Conservation (phyloP, 2,113 vertebrate species). For the Crocuta crocuta region DNA sequence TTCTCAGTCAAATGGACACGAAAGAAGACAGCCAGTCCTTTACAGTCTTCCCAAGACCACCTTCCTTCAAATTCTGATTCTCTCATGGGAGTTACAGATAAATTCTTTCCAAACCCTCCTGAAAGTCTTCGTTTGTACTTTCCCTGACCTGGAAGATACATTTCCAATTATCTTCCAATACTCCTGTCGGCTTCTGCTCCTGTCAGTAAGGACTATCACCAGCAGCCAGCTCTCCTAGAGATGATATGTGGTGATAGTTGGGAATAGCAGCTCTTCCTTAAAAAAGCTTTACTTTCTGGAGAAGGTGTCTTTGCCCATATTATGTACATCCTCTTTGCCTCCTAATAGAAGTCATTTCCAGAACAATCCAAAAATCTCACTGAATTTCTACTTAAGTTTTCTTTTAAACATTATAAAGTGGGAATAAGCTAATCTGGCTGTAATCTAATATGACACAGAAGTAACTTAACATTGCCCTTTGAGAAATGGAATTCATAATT, state of each 20-base stretch:
- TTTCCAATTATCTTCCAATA: not conserved
- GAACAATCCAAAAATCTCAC: not conserved
- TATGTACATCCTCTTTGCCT: not conserved
- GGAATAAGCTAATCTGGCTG: not conserved
- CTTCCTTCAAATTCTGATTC: slow-evolving; percentile 14
- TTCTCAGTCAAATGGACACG: not conserved
- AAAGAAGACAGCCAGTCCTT: not conserved
- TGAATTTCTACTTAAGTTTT: not conserved
- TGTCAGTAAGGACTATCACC: too few relatives aligned
- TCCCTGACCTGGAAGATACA: not conserved
- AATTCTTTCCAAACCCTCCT: not conserved
- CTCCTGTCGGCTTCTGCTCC: not conserved
- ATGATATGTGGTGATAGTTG: not conserved
- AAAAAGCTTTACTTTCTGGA: not conserved
- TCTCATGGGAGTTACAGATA: not conserved
- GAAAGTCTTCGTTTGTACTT: not conserved
- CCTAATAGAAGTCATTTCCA: slow-evolving; percentile 9
- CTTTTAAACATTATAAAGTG: not conserved
- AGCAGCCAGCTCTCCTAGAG: not conserved
- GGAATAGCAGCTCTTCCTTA: not conserved
- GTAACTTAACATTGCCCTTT: not conserved
- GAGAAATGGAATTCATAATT: not conserved
- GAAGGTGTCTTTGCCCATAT: not conserved
- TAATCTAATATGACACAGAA: not conserved
- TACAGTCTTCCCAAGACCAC: not conserved